A percentile compares a stretch with the other conserved stretches of the same genome.
Evolutionary conservation across 2,113 vertebrate genomes (phyloP).

Genomic region (Suncus etruscus): DNA sequence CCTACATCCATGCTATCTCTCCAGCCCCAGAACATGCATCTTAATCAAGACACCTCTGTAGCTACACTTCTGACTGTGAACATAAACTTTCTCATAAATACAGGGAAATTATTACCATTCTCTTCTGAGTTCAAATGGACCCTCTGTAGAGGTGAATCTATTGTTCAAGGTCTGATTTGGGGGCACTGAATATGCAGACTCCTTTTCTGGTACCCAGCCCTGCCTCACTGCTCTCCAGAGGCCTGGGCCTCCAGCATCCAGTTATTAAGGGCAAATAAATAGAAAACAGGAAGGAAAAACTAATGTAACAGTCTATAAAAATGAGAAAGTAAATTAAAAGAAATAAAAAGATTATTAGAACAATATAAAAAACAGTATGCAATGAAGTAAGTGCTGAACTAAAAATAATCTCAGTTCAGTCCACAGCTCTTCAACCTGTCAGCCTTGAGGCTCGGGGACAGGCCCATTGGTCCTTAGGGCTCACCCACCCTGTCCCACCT

Average conservation of each 20-base stretch:
- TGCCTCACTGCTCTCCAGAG: neutral
- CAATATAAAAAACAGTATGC: slow-evolving; percentile 49
- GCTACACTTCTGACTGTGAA: too few species aligned
- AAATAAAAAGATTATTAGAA: slow-evolving; percentile 72
- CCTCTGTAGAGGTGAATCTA: neutral
- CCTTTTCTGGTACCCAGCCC: neutral
- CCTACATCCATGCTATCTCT: too few species aligned
- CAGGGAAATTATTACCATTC: neutral
- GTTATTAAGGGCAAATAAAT: slow-evolving; percentile 59
- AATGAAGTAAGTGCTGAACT: slow-evolving; percentile 52
- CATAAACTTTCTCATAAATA: too few species aligned
- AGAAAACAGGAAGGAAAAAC: slow-evolving; percentile 5
- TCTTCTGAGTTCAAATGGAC: neutral
- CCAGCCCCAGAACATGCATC: too few species aligned
- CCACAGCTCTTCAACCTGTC: neutral
- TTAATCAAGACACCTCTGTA: too few species aligned
- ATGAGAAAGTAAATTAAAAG: slow-evolving; percentile 58
- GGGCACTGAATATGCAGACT: neutral
- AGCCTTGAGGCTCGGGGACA: neutral
- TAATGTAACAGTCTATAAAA: slow-evolving; percentile 49
- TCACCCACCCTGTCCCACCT: rapidly evolving
- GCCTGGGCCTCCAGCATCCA: neutral
- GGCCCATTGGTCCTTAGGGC: rapidly evolving
- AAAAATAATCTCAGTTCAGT: neutral
- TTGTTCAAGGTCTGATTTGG: neutral